Evolutionary conservation across 2,888 invertebrate genomes (phyloP), one percentile per base, ranked within the genome.

Genomic region (Drepana falcataria): DNA sequence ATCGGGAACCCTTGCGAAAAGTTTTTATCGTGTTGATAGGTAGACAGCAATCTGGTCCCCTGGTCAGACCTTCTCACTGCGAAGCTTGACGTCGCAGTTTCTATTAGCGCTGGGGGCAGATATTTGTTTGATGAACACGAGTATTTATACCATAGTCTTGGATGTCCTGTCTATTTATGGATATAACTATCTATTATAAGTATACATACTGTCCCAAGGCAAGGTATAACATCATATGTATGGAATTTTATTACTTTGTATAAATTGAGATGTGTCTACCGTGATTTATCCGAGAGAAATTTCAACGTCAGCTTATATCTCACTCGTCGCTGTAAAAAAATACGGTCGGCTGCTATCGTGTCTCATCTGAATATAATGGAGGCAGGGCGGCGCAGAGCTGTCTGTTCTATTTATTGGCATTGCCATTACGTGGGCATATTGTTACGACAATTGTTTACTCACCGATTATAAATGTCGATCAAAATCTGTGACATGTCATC

Each of bases 331-430:
- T 52, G 51, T 53, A 55, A 53, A 59, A 59, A 66, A 66, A 70
- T 60, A 66, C 55, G 65, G 57, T 60, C 56, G 52, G 53, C 56
- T 57, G 72, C 68, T 76, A 79, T 81, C 77, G 66, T 68, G 71
- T 65, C 85, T 85, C 85, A 87, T 88, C 84, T 85, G 85, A 86
- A 87, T 88, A 88, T 85, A 87, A 88, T 87, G 79, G 87, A 62
- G 65, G 81, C 86, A 62, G 65, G 81, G 81, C 77, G 85, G 84
- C 66, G 79, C 76, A 71, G 66, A 63, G 67, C 64, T 59, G 69
- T 68, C 73, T 69, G 81, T 69, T 61, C 60, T 62, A 66, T 74
- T 71, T 74, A 71, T 73, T 71, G 77, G 72, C 76, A 68, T 73
- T 77, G 78, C 73, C 71, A 81, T 81, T 80, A 81, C 78, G 81